A percentile compares a stretch with the other conserved stretches of the same genome.
These are phyloP conservation scores for Baronia brevicornis DNA, from an alignment of 2,888 invertebrate genomes.

Conservation along the genomic window DNA sequence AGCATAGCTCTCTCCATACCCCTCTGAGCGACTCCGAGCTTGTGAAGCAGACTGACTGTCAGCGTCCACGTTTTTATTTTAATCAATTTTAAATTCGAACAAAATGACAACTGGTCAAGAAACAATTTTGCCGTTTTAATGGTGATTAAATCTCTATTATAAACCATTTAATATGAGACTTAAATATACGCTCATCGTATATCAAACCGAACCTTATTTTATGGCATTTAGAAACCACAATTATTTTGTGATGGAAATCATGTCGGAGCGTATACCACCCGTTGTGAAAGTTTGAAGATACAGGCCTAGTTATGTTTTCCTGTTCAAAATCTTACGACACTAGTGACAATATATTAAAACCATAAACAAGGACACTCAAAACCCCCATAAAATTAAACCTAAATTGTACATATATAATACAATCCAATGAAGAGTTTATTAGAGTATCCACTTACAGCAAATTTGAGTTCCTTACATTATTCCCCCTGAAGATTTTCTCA, in stretches of 20 bases:
- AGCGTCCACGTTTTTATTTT: too few relatives aligned
- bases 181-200: neutral
- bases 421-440: too few relatives aligned
- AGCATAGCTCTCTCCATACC: too few relatives aligned
- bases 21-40: too few relatives aligned
- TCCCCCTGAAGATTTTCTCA: too few relatives aligned
- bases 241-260: neutral
- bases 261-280: constrained; percentile 18
- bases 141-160: constrained; percentile 14
- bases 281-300: constrained; percentile 18
- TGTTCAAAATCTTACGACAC: constrained; percentile 8
- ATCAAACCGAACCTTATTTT: constrained; percentile 2
- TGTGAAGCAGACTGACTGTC: too few relatives aligned
- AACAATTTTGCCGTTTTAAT: constrained; percentile 11
- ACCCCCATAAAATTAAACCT: too few relatives aligned
- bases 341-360: constrained; percentile 4
- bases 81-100: too few relatives aligned
- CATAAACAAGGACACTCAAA: neutral
- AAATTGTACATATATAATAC: too few relatives aligned
- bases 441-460: too few relatives aligned
- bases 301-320: constrained; percentile 9
- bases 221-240: neutral
- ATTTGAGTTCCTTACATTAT: too few relatives aligned
- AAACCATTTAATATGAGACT: constrained; percentile 8
- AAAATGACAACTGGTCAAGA: constrained; percentile 12